Base-by-base conservation (phyloP, 2,888 invertebrate species). In the Lasioglossum calceatum region DNA sequence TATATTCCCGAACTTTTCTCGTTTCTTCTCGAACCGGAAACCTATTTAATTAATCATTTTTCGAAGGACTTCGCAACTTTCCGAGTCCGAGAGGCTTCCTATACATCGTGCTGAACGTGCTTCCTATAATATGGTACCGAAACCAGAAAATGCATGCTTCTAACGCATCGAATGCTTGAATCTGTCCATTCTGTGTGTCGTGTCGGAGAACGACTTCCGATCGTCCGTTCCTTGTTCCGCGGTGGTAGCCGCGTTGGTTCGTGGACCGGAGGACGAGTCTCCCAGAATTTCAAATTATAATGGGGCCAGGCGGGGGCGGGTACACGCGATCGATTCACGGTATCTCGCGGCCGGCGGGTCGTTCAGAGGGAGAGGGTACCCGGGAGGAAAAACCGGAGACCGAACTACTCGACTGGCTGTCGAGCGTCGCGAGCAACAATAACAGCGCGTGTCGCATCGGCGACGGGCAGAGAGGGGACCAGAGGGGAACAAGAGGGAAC, bases 351-450 rank as follows among this genome's bases (percentile, higher is more conserved):
- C 5, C 70, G n/a, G 36, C 12, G 36, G 70, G 36, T 36, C 39
- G 36, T 4, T 23, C 36, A 4, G 39, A 39, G 70, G 23, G 70
- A 23, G 19, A 32, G 54, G 36, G 70, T 12, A 61, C n/a, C 23
- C 36, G 73, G n/a, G 73, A 16, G 47, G 73, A 71, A 70, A 39
- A 39, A 64, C 64, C 64, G 64, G 64, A 32, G 64, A 64, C 64
- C 64, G 32, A 64, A 64, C 32, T 64, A 64, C 64, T n/a, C 23
- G 71, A 42, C 39, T 36, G 39, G 70, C 67, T 71, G 70, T 50
- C 32, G 47, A 23, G 76, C 36, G 67, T 75, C 64, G 73, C 73
- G 75, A 47, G 82, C 67, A 76, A 81, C 76, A 77, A 77, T 85
- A 85, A 58, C 61, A 50, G 72, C 36, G 44, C 70, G 47, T 67